Evolutionary conservation across 2,797 vertebrate species (phyloP), one percentile per base, ranked within the genome.

Genomic region (Morelia viridis): DNA sequence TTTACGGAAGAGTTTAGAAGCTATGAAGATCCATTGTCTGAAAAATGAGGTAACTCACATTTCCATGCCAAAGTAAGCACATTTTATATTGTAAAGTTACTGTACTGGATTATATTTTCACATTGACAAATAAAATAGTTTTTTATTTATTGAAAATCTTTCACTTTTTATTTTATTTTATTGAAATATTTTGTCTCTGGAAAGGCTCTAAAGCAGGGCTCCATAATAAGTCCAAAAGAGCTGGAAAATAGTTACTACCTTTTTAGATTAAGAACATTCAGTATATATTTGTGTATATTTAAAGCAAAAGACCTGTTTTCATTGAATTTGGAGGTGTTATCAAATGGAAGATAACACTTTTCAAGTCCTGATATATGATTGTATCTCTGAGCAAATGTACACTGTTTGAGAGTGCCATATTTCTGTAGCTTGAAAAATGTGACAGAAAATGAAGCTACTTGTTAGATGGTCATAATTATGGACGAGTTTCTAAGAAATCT

Each of bases 11-110:
- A 99, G 99, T 95, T 97, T 99, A 92, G 97, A 98, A 94, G 98
- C 98, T 93, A 99, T 99, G 99, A 99, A 95, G 96, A 95, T 94
- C n/a, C 99, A 99, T 91, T 99, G 98, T 91, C 85, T 97, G 31
- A 90, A 91, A 92, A 98, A 98, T 3, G 97, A 95, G 24, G 98
- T 99, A 35, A 98, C 97, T 0, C 96, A 96, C 83, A 97, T 99
- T 90, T 99, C 99, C 65, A 98, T 99, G 97, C 99, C 99, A 94
- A 98, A 98, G 99, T 98, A 98, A 97, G 97, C 88, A 90, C 85
- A 84, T 5, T 1, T 6, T 26, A 31, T 91, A 1, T 26, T 90
- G 83, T 0, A 0, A 0, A 80, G 1, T 85, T 83, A 90, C 0
- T 76, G 19, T 15, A 46, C 17, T 60, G 58, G 19, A 60, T 8